Percentiles rank a stretch among this genome's conserved stretches.
phyloP scores from a whole-genome alignment of 2,113 vertebrate genomes.

The Alethe castanea region DNA sequence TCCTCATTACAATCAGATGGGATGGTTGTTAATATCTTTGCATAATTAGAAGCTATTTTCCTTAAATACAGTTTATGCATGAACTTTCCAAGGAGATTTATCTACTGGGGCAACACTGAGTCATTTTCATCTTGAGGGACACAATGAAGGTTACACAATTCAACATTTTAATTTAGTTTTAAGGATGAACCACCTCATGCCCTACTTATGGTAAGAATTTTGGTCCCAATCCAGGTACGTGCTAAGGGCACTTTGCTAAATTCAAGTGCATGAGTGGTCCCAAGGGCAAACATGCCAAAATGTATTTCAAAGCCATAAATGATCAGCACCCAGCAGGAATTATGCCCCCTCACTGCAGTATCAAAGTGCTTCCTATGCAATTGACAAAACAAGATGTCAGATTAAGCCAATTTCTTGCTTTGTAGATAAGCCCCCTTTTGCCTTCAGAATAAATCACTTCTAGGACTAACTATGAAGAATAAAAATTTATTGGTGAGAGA shows the following conservation, averaged over 20 bases:
- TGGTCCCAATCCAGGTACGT: background rate
- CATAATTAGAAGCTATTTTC: constrained; percentile 66
- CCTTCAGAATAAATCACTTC: background rate
- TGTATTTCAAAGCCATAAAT: background rate
- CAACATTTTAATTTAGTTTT: constrained; percentile 10
- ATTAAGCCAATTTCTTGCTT: background rate
- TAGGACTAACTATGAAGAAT: background rate
- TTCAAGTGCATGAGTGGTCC: background rate
- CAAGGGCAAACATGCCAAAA: background rate
- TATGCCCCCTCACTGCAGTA: background rate
- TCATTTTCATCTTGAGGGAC: constrained; percentile 35
- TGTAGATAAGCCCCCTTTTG: background rate
- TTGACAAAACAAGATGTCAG: background rate
- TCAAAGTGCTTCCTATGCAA: background rate
- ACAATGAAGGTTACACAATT: constrained; percentile 13
- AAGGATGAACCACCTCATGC: background rate
- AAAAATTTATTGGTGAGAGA: background rate
- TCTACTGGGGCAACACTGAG: background rate
- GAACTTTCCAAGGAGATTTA: constrained; percentile 49
- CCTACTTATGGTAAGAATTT: background rate
- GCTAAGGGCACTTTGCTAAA: background rate
- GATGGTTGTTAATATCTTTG: constrained; percentile 64
- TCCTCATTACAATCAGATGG: constrained; percentile 66
- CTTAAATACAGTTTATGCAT: constrained; percentile 56
- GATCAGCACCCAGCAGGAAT: background rate